phyloP scores from a whole-genome alignment of 1,140 invertebrate species.

The Luehdorfia chinensis region DNA sequence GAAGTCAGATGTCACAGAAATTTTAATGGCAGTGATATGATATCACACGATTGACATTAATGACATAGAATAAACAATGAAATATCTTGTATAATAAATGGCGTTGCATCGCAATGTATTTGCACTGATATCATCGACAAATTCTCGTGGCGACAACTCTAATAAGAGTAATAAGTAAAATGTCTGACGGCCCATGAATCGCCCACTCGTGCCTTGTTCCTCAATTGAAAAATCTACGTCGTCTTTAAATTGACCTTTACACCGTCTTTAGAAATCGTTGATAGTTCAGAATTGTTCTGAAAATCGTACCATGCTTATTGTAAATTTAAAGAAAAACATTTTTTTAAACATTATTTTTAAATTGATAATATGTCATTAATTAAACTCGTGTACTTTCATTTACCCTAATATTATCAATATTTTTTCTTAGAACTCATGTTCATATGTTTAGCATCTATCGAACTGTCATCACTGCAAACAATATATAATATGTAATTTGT shows the following conservation, averaged over 20 bases:
- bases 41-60: slow-evolving; percentile 7
- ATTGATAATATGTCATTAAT: too few species aligned
- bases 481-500: too few species aligned
- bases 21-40: background rate
- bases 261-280: slow-evolving; percentile 18
- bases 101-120: background rate
- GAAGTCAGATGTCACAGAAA: too few species aligned
- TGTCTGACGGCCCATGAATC: slow-evolving; percentile 33
- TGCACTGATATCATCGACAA: slow-evolving; percentile 43
- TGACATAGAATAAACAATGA: background rate
- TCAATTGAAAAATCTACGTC: slow-evolving; percentile 61
- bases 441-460: too few species aligned
- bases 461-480: too few species aligned
- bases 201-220: slow-evolving; percentile 42
- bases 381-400: too few species aligned
- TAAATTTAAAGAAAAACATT: too few species aligned
- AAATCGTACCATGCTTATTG: too few species aligned
- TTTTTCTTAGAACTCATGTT: too few species aligned
- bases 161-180: slow-evolving; percentile 54
- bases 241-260: slow-evolving; percentile 56
- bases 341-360: too few species aligned
- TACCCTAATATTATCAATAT: too few species aligned
- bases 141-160: slow-evolving; percentile 24
- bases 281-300: too few species aligned
- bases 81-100: slow-evolving; percentile 10